Conservation (phyloP, 2,888 invertebrate genomes). For the Ephialtes manifestator region DNA sequence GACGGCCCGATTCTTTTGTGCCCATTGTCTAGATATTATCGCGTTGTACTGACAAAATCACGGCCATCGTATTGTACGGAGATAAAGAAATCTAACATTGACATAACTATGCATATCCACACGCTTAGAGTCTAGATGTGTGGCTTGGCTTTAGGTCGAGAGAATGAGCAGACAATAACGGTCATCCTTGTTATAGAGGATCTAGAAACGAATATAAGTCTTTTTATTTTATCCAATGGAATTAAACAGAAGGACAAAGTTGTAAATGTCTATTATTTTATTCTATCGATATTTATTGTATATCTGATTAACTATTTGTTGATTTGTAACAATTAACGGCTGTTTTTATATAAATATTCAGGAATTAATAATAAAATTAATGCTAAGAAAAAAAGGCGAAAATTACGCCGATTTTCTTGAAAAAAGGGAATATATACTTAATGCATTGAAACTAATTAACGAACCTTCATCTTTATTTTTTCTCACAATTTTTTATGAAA, state of each 20-base stretch:
- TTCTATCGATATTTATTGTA: no score
- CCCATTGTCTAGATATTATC: conserved; percentile 54
- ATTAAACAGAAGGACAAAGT: neutral
- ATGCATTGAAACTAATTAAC: no score
- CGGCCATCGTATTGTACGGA: conserved; percentile 35
- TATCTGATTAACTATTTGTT: no score
- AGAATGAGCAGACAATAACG: neutral
- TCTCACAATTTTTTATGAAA: neutral
- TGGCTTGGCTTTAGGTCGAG: neutral
- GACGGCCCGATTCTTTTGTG: conserved; percentile 47
- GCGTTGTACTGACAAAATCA: conserved; percentile 55
- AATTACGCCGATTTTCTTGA: no score
- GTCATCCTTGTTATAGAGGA: neutral
- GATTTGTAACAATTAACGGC: no score
- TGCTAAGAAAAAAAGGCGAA: no score
- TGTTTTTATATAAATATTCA: no score
- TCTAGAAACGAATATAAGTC: neutral
- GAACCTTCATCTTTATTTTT: no score
- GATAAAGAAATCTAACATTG: conserved; percentile 55
- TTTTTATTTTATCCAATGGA: neutral
- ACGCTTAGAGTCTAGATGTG: neutral
- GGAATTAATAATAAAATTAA: no score
- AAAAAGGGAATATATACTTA: no score
- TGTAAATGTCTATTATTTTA: neutral
- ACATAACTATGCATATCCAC: conserved; percentile 30